Percentiles rank a stretch among this genome's conserved stretches.
Evolutionary conservation across 2,113 vertebrate species (phyloP).

Genomic region (Dinomys branickii): DNA sequence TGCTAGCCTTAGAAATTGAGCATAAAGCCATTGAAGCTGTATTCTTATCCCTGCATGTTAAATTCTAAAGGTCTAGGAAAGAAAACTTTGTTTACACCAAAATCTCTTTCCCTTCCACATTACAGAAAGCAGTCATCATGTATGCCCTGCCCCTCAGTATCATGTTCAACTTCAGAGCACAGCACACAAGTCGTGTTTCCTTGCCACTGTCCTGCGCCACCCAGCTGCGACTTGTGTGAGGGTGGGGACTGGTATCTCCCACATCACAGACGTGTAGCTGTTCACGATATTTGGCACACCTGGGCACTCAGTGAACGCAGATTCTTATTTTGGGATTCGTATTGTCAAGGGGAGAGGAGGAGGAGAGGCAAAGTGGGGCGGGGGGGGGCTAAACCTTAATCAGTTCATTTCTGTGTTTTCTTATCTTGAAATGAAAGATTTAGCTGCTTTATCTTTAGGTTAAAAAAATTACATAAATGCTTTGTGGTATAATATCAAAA

Average conservation of each 20-base stretch:
- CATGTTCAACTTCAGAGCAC: neutral
- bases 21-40: neutral
- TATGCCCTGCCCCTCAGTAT: neutral
- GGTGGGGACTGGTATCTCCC: neutral
- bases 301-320: neutral
- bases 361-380: neutral
- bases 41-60: neutral
- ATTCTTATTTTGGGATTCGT: constrained; percentile 9
- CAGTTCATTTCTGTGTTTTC: constrained; percentile 36
- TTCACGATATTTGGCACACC: neutral
- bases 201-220: neutral
- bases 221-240: neutral
- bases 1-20: constrained; percentile 43
- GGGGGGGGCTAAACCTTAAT: neutral
- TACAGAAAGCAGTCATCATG: neutral
- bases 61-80: neutral
- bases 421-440: constrained; percentile 40
- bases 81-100: neutral
- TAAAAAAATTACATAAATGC: constrained; percentile 33
- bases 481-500: constrained; percentile 30
- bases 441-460: neutral
- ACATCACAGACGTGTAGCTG: neutral
- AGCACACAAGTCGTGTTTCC: neutral
- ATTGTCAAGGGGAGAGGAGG: neutral
- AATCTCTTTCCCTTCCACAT: neutral